Percentiles rank a stretch among this genome's conserved stretches.
Evolutionary conservation across 2,797 vertebrate genomes (phyloP).

Genomic region (Tachyglossus aculeatus): DNA sequence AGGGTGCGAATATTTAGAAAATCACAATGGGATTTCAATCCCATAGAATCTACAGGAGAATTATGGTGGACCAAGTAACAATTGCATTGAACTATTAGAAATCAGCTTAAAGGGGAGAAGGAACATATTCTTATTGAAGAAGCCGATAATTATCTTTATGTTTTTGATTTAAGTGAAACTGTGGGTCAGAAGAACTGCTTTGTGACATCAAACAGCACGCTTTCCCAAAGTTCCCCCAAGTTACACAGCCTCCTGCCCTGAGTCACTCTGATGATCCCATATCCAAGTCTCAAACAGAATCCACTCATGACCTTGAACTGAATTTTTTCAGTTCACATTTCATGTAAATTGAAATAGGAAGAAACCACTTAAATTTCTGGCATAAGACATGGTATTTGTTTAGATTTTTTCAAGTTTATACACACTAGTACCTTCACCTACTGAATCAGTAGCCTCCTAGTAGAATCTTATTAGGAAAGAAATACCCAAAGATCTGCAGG

Average conservation of each 20-base stretch:
- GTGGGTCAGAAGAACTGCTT: neutral
- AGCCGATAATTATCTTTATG: neutral
- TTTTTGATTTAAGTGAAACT: neutral
- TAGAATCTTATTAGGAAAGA: constrained; percentile 48
- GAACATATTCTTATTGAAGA: neutral
- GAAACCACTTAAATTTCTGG: constrained; percentile 41
- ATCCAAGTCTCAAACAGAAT: neutral
- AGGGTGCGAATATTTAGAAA: neutral
- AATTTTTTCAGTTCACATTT: neutral
- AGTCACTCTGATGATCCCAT: neutral
- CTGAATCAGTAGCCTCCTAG: constrained; percentile 51
- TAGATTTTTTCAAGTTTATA: constrained; percentile 53
- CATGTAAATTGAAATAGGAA: constrained; percentile 9
- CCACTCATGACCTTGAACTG: neutral
- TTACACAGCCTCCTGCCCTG: neutral
- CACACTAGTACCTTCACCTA: constrained; percentile 35
- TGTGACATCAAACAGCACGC: neutral
- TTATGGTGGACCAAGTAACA: neutral
- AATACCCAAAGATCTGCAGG: constrained; percentile 45
- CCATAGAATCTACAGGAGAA: constrained; percentile 3
- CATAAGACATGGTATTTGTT: constrained; percentile 37
- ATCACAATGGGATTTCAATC: constrained; percentile 15
- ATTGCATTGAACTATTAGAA: neutral
- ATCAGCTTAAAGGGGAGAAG: neutral
- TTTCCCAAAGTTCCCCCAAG: neutral